These are phyloP conservation scores for Helogale parvula DNA, from an alignment of 2,113 vertebrate genomes.

Conservation along the genomic window DNA sequence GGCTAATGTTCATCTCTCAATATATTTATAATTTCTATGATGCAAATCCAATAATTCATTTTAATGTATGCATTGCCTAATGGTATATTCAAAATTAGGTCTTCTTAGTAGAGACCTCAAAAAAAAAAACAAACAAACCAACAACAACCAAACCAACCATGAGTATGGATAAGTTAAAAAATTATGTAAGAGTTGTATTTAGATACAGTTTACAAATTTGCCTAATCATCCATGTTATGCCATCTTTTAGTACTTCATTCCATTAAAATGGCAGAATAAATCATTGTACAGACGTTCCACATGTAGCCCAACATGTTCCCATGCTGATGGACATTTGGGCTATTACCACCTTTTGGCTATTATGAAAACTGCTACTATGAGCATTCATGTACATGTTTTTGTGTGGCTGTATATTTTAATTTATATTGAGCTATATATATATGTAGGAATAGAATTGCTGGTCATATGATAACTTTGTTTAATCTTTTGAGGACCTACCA, in stretches of 20 bases:
- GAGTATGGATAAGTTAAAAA: background rate
- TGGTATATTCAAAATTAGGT: conserved; percentile 10
- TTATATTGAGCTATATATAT: background rate
- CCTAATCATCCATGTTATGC: background rate
- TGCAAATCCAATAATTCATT: conserved; percentile 6
- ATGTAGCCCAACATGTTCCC: too few species aligned
- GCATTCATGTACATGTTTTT: background rate
- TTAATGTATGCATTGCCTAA: conserved; percentile 15
- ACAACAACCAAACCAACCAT: background rate
- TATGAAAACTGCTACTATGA: background rate
- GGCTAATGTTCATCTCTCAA: background rate
- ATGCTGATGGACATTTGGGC: background rate
- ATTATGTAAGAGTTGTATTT: background rate
- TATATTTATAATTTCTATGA: background rate
- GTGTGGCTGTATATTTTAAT: conserved; percentile 13
- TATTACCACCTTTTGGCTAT: background rate
- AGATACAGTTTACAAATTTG: background rate
- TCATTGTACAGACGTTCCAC: background rate
- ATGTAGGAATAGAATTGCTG: background rate
- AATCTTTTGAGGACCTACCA: background rate
- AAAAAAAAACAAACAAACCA: background rate
- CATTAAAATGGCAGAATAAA: background rate
- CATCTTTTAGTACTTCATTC: background rate
- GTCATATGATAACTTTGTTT: background rate
- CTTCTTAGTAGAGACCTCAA: background rate